Evolutionary conservation across 1,140 invertebrate species (phyloP).

Genomic region (Neocloeon triangulifer): DNA sequence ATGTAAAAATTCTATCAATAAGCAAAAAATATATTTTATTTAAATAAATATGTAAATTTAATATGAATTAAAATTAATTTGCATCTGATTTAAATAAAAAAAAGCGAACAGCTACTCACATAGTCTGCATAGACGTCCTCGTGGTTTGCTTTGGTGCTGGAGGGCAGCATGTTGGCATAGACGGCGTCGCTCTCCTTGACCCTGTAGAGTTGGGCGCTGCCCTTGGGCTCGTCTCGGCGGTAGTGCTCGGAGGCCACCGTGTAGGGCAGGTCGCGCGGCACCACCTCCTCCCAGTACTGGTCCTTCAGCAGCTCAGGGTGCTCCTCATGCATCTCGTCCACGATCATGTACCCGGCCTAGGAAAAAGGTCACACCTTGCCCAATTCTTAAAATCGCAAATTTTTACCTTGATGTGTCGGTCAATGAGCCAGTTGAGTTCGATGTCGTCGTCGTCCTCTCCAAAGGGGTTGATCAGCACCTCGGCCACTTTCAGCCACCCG

Average conservation of each 20-base stretch:
- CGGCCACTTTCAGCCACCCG: conserved; percentile 88
- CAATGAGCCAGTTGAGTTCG: conserved; percentile 74
- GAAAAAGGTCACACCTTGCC: conserved; percentile 12
- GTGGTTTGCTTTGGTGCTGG: conserved; percentile 24
- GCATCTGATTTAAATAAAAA: too few species aligned
- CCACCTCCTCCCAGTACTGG: conserved; percentile 78
- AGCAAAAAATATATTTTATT: too few species aligned
- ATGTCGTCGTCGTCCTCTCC: conserved; percentile 91
- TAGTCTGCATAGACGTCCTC: conserved; percentile 65
- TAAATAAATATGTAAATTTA: too few species aligned
- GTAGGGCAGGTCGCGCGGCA: conserved; percentile 68
- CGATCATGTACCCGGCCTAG: conserved; percentile 72
- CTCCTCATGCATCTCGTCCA: conserved; percentile 78
- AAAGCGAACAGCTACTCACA: too few species aligned
- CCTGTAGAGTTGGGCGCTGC: conserved; percentile 63
- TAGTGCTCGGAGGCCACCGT: conserved; percentile 68
- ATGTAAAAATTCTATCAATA: too few species aligned
- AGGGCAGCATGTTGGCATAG: conserved; percentile 42
- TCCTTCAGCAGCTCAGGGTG: conserved; percentile 69
- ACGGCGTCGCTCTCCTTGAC: conserved; percentile 58
- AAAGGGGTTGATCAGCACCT: conserved; percentile 77
- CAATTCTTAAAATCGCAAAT: background rate
- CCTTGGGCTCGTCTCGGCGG: conserved; percentile 51
- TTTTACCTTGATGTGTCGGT: conserved; percentile 64
- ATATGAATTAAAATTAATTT: too few species aligned